Evolutionary conservation across 2,888 invertebrate genomes (phyloP), one percentile per base, ranked within the genome.

Genomic region (Gymnocheta viridis): DNA sequence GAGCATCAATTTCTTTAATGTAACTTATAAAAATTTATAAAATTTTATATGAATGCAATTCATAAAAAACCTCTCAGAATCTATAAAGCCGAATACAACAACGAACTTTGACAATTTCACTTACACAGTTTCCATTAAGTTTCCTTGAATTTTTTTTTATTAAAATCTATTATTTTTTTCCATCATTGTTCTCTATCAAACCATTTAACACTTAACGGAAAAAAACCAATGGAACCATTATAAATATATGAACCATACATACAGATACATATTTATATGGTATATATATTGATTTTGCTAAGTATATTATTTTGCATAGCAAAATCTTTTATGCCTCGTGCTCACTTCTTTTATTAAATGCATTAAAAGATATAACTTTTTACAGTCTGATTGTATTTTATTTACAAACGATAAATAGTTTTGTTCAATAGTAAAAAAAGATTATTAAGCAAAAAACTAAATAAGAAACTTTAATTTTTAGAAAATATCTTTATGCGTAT

Each of bases 381-480:
- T 62, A 41, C 38, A 22, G 10, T 51, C 10, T 19, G 19, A 49
- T 72, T 47, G 38, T 70, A n/a, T 44, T 70, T 66, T 66, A 76
- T 32, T 47, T 56, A 66, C 24, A 19, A 76, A 47, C 24, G 44
- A 66, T 76, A 47, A 66, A 56, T 44, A 56, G 2, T 67, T 76
- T 44, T 17, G 4, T 76, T 66, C 56, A 67, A 67, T 49, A 35
- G 22, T 35, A 77, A 5, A 32, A 3, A 24, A 17, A 51, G 5
- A 67, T 64, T 10, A 10, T n/a, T 17, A 54, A 49, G 44, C 24
- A 24, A 51, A 22, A 60, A 58, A 44, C 32, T 14, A 6, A 72
- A 44, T 54, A 27, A 56, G 19, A 35, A 56, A 56, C 47, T 60
- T 47, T n/a, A 58, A 47, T 56, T 24, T 44, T 58, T 3, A 22